Evolutionary conservation across 2,888 invertebrate genomes (phyloP).

Genomic region (Sesamia inferens): DNA sequence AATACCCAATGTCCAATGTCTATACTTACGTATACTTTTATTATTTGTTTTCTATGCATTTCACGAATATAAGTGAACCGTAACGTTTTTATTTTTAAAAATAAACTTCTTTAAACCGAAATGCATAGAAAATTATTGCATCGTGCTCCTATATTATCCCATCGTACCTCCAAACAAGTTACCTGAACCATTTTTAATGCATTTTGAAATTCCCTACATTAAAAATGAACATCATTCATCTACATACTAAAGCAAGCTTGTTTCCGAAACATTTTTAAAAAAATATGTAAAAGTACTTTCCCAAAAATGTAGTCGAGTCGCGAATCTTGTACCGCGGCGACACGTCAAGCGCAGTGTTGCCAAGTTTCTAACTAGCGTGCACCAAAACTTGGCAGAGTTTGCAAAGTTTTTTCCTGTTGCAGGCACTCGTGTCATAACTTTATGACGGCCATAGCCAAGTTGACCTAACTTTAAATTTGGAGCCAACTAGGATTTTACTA

Average conservation of each 20-base stretch:
- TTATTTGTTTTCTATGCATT: too few relatives aligned
- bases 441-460: constrained; percentile 50
- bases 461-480: constrained; percentile 56
- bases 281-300: constrained; percentile 50
- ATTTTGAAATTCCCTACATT: constrained; percentile 9
- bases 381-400: constrained; percentile 47
- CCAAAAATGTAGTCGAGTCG: constrained; percentile 51
- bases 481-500: constrained; percentile 48
- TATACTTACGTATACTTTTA: too few relatives aligned
- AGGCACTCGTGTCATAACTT: constrained; percentile 63
- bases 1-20: too few relatives aligned
- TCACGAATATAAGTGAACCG: too few relatives aligned
- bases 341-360: constrained; percentile 53
- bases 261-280: constrained; percentile 31
- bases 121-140: not conserved
- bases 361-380: constrained; percentile 61
- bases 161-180: not conserved
- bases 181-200: constrained; percentile 12
- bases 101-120: too few relatives aligned
- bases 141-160: too few relatives aligned
- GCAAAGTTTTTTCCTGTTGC: constrained; percentile 63
- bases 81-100: too few relatives aligned
- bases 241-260: constrained; percentile 5
- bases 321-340: constrained; percentile 33
- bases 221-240: constrained; percentile 6